These are phyloP conservation scores for Cuniculus paca DNA, from an alignment of 2,797 vertebrate genomes.

Conservation along the genomic window DNA sequence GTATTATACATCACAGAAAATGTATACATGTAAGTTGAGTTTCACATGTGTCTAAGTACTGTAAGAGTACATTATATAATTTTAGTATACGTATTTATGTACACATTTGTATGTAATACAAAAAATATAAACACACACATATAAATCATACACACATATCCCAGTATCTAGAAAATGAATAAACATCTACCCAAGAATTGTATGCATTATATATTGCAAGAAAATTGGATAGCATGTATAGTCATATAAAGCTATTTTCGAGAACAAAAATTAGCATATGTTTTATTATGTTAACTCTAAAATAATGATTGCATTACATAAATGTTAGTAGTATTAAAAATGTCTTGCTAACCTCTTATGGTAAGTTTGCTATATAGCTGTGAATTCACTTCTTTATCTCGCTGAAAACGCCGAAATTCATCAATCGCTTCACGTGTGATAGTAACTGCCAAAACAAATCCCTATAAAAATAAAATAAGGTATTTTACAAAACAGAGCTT, in stretches of 20 bases:
- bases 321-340: slow-evolving; percentile 14
- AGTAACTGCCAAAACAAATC: slow-evolving; percentile 96
- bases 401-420: slow-evolving; percentile 95
- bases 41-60: neutral
- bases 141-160: neutral
- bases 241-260: neutral
- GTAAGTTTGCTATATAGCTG: slow-evolving; percentile 98
- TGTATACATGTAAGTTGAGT: too few relatives aligned
- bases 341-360: slow-evolving; percentile 92
- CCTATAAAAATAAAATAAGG: slow-evolving; percentile 88
- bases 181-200: neutral
- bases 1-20: neutral
- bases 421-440: slow-evolving; percentile 96
- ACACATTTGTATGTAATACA: neutral
- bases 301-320: neutral
- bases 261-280: neutral
- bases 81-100: neutral
- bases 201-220: neutral
- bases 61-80: neutral
- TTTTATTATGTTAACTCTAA: neutral
- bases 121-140: neutral
- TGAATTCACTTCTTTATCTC: slow-evolving; percentile 99
- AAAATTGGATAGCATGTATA: neutral
- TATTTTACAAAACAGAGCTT: slow-evolving; percentile 65
- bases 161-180: neutral